Evolutionary conservation across 2,113 vertebrate genomes (phyloP).

Genomic region (Crotalus tigris): DNA sequence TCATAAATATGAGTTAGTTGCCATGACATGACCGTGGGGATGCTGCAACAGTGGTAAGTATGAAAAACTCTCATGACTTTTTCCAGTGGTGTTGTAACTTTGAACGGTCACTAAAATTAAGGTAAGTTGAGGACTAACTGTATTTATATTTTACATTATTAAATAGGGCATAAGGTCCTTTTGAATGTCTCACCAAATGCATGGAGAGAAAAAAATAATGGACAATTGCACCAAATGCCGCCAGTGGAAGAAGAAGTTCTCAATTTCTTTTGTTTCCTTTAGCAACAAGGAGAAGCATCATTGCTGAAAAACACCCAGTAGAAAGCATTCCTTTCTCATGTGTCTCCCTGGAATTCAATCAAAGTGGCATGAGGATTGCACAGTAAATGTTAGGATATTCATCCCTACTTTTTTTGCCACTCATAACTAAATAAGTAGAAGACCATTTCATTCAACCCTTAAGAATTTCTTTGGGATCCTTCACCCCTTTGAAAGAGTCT

Average conservation of each 20-base stretch:
- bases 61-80: background rate
- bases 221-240: background rate
- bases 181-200: background rate
- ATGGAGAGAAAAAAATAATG: background rate
- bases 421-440: background rate
- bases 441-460: background rate
- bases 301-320: background rate
- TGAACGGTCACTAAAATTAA: background rate
- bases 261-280: background rate
- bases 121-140: too few species aligned
- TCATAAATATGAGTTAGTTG: background rate
- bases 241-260: background rate
- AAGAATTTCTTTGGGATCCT: background rate
- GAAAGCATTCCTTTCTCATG: background rate
- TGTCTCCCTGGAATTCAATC: background rate
- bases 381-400: background rate
- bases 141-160: background rate
- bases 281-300: background rate
- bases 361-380: background rate
- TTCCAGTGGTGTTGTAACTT: background rate
- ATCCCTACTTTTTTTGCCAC: background rate
- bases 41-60: background rate
- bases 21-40: background rate
- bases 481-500: background rate
- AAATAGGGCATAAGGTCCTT: background rate